These are phyloP conservation scores for Dryas iulia DNA, from an alignment of 1,140 invertebrate species.

Conservation along the genomic window DNA sequence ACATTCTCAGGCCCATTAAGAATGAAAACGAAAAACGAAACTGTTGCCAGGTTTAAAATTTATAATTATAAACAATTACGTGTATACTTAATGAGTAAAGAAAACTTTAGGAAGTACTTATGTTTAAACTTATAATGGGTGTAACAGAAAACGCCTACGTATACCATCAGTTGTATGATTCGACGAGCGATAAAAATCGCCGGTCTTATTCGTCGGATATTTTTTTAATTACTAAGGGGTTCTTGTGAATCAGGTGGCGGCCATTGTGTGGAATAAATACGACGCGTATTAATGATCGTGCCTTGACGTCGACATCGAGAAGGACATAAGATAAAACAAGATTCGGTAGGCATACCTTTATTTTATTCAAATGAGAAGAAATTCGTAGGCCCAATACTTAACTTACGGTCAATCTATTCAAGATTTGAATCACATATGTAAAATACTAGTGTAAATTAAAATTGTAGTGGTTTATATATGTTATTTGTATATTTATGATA, in stretches of 20 bases:
- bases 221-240: conserved; percentile 78
- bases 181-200: conserved; percentile 77
- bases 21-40: conserved; percentile 60
- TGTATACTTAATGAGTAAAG: conserved; percentile 63
- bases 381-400: conserved; percentile 44
- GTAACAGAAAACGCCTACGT: conserved; percentile 66
- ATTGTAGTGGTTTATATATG: too few relatives aligned
- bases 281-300: conserved; percentile 68
- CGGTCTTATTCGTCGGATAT: conserved; percentile 75
- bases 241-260: conserved; percentile 70
- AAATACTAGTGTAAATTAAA: not conserved
- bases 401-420: not conserved
- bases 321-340: conserved; percentile 56
- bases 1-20: conserved; percentile 65
- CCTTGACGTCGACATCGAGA: conserved; percentile 63
- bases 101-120: conserved; percentile 43
- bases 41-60: conserved; percentile 70
- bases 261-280: conserved; percentile 75
- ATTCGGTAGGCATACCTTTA: conserved; percentile 54
- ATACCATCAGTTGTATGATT: conserved; percentile 67
- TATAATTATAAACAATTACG: conserved; percentile 77
- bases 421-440: not conserved
- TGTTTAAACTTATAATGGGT: conserved; percentile 27
- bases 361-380: conserved; percentile 57
- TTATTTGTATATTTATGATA: too few relatives aligned